Evolutionary conservation across 2,888 invertebrate species (phyloP).

Genomic region (Cyclophora albipunctata): DNA sequence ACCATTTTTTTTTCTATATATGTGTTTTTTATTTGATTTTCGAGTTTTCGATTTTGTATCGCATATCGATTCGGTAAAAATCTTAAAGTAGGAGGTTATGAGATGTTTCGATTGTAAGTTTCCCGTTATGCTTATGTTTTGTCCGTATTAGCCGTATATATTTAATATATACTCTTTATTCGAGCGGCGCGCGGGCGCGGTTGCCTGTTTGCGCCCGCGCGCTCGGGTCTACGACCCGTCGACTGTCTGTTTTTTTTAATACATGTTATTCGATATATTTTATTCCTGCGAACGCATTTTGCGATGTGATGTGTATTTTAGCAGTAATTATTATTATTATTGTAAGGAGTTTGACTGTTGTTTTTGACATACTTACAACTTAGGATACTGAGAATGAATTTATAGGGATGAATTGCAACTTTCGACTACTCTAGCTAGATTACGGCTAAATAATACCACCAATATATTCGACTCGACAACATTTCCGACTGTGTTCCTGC

Average conservation of each 20-base stretch:
- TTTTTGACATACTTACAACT: constrained; percentile 75
- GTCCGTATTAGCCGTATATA: constrained; percentile 66
- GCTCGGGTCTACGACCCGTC: constrained; percentile 51
- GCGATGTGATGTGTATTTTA: constrained; percentile 80
- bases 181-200: constrained; percentile 62
- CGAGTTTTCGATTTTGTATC: constrained; percentile 75
- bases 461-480: constrained; percentile 60
- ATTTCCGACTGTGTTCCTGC: constrained; percentile 75
- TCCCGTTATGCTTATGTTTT: constrained; percentile 75
- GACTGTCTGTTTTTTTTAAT: constrained; percentile 76
- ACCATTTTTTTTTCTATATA: constrained; percentile 66
- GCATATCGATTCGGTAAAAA: constrained; percentile 72
- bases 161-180: constrained; percentile 65
- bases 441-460: constrained; percentile 67
- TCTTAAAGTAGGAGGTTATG: constrained; percentile 76
- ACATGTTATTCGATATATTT: constrained; percentile 83
- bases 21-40: constrained; percentile 75
- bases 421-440: constrained; percentile 50
- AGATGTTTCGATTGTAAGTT: constrained; percentile 76
- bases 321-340: constrained; percentile 76
- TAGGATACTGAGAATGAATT: constrained; percentile 66
- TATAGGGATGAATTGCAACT: constrained; percentile 59
- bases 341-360: constrained; percentile 76
- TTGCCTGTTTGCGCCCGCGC: constrained; percentile 71
- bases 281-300: constrained; percentile 87